A percentile compares a stretch with the other conserved stretches of the same genome.
Conservation (phyloP, 2,113 vertebrate genomes). For the Podarcis muralis region DNA sequence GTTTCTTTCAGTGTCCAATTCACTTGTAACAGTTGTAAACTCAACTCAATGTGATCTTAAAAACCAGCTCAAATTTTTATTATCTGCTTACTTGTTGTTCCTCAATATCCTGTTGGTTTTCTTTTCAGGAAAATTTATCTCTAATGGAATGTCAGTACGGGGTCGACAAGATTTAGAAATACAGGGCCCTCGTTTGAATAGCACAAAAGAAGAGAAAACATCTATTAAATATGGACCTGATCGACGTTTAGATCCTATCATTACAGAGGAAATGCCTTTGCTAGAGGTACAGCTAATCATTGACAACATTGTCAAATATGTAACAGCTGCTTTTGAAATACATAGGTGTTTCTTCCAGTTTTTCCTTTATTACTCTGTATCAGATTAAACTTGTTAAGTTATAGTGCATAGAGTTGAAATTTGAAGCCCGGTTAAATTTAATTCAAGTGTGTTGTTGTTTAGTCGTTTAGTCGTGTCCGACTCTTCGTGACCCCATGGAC, state of each 20-base stretch:
- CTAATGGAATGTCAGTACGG: constrained; percentile 82
- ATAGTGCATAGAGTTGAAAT: neutral
- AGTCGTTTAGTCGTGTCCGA: no score
- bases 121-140: constrained; percentile 76
- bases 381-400: neutral
- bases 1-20: neutral
- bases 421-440: neutral
- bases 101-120: neutral
- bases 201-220: constrained; percentile 97
- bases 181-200: constrained; percentile 92
- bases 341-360: neutral
- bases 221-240: constrained; percentile 90
- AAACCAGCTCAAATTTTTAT: neutral
- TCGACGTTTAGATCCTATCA: constrained; percentile 89
- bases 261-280: constrained; percentile 92
- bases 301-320: neutral
- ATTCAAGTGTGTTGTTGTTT: no score
- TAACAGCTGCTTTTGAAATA: neutral
- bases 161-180: constrained; percentile 95
- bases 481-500: no score
- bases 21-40: neutral
- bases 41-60: neutral
- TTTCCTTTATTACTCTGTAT: neutral
- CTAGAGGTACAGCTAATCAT: constrained; percentile 83
- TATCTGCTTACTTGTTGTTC: neutral